Percentiles rank a stretch among this genome's conserved stretches.
These are phyloP conservation scores for Brachionus koreanus DNA, from an alignment of 1,140 invertebrate species.

Conservation along the genomic window DNA sequence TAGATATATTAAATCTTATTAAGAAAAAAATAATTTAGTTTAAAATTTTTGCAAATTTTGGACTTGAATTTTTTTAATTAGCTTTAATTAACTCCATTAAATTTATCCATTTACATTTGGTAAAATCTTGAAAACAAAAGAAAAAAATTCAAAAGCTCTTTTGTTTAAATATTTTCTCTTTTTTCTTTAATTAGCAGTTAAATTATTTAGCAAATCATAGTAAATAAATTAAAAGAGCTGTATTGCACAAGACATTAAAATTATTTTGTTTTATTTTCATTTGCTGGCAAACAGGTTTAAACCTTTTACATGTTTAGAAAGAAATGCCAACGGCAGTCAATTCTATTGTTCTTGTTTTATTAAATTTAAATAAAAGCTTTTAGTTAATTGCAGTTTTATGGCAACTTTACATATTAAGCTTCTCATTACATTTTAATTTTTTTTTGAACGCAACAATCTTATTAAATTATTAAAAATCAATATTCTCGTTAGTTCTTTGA, in stretches of 20 bases:
- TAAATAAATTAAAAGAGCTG: not conserved
- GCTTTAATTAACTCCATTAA: too few species aligned
- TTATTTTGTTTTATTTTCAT: not conserved
- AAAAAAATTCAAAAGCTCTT: not conserved
- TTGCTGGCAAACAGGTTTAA: not conserved
- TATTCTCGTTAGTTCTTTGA: not conserved
- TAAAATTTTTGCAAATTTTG: not conserved
- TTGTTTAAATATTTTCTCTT: not conserved
- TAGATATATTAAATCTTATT: not conserved
- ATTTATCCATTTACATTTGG: not conserved
- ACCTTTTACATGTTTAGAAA: not conserved
- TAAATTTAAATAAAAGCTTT: slow-evolving; percentile 1
- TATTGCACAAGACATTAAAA: not conserved
- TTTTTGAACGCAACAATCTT: not conserved
- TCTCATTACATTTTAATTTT: not conserved
- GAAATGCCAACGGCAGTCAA: not conserved
- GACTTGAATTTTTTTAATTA: not conserved
- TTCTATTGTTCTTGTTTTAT: slow-evolving; percentile 10
- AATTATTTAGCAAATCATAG: not conserved
- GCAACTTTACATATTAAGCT: not conserved
- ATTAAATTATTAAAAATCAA: slow-evolving; percentile 1
- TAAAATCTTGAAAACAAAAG: not conserved
- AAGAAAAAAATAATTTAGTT: slow-evolving; percentile 4
- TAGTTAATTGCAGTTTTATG: not conserved
- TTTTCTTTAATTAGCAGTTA: not conserved